A percentile compares a stretch with the other conserved stretches of the same genome.
Evolutionary conservation across 2,888 invertebrate genomes (phyloP).

Genomic region (Branchellion lobata): DNA sequence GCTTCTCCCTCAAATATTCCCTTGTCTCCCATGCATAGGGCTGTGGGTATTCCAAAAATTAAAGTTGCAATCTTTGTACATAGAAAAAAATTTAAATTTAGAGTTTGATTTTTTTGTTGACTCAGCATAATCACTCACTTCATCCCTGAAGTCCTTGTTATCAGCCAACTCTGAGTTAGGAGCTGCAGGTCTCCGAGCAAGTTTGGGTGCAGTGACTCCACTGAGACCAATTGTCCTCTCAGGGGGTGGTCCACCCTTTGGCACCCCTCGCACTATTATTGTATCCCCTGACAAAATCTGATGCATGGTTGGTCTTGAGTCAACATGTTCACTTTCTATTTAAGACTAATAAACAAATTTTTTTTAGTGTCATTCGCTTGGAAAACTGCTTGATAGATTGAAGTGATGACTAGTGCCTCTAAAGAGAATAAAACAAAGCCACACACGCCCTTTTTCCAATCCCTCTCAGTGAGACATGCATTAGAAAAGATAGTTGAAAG

Average conservation of each 20-base stretch:
- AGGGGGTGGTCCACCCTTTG: conserved; percentile 77
- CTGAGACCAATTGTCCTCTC: conserved; percentile 88
- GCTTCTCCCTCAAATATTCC: conserved; percentile 88
- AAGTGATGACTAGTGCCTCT: too few relatives aligned
- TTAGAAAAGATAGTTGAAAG: too few relatives aligned
- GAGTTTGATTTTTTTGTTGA: not conserved
- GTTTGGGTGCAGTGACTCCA: conserved; percentile 86
- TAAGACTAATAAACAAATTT: too few relatives aligned
- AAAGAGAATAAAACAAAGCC: too few relatives aligned
- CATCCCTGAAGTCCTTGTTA: conserved; percentile 59
- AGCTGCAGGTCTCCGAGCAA: conserved; percentile 73
- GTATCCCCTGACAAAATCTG: conserved; percentile 95
- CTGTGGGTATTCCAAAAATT: conserved; percentile 66
- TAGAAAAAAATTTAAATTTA: conserved; percentile 8
- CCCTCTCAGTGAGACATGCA: too few relatives aligned
- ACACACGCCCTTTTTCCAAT: too few relatives aligned
- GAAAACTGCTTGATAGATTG: too few relatives aligned
- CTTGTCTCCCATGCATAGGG: conserved; percentile 97
- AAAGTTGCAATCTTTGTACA: too few relatives aligned
- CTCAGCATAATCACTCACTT: conserved; percentile 55
- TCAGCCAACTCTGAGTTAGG: conserved; percentile 55
- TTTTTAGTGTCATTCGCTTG: too few relatives aligned
- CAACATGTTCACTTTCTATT: not conserved
- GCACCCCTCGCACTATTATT: conserved; percentile 81
- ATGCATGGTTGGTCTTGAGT: too few relatives aligned